Conservation (phyloP, 2,888 invertebrate species). For the Tuta absoluta region DNA sequence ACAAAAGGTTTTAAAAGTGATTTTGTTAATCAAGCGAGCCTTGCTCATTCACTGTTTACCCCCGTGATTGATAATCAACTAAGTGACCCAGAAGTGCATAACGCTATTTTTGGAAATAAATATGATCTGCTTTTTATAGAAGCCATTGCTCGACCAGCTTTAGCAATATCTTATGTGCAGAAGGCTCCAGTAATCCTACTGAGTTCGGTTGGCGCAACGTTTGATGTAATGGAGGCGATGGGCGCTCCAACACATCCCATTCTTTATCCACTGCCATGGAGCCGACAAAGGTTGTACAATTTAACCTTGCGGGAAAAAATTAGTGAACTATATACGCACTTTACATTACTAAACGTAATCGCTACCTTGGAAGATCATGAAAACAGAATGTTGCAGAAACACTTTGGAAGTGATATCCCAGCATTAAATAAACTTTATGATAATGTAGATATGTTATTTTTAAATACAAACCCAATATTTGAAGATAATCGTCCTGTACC, state of each 20-base stretch:
- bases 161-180: background rate
- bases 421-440: slow-evolving; percentile 38
- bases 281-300: slow-evolving; percentile 38
- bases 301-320: slow-evolving; percentile 43
- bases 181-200: slow-evolving; percentile 41
- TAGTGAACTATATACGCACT: slow-evolving; percentile 33
- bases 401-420: background rate
- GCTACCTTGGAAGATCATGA: background rate
- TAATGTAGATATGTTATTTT: slow-evolving; percentile 55
- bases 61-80: background rate
- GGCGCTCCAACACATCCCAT: slow-evolving; percentile 42
- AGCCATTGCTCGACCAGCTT: background rate
- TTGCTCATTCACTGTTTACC: background rate
- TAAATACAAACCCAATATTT: slow-evolving; percentile 62
- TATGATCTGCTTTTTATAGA: background rate
- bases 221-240: slow-evolving; percentile 31
- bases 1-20: background rate
- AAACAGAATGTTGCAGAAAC: background rate
- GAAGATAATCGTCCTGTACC: slow-evolving; percentile 58
- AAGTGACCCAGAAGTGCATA: background rate
- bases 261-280: slow-evolving; percentile 34
- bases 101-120: background rate
- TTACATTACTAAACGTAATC: background rate
- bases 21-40: background rate
- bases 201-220: slow-evolving; percentile 44